Percentiles rank a stretch among this genome's conserved stretches.
Evolutionary conservation across 2,113 vertebrate genomes (phyloP).

Genomic region (Gila orcuttii): DNA sequence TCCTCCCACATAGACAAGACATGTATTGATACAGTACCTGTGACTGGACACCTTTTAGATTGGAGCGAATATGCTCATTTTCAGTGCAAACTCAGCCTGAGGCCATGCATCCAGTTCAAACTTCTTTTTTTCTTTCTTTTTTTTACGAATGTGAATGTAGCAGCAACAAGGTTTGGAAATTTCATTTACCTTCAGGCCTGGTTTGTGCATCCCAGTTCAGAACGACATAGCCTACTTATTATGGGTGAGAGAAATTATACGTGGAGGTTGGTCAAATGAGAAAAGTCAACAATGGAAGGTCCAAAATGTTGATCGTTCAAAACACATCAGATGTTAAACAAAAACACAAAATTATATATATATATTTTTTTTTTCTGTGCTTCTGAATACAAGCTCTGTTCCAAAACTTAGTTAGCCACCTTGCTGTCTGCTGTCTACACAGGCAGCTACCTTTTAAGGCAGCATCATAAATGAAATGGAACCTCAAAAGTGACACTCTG

Average conservation of each 20-base stretch:
- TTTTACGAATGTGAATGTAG: not conserved
- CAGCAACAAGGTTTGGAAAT: slow-evolving; percentile 27
- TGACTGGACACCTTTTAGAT: slow-evolving; percentile 26
- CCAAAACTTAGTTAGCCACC: not conserved
- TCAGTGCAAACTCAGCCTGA: not conserved
- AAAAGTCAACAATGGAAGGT: slow-evolving; percentile 36
- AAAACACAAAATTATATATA: slow-evolving; percentile 17
- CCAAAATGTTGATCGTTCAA: slow-evolving; percentile 3
- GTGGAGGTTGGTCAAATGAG: not conserved
- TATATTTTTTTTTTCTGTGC: not conserved
- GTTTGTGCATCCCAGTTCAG: slow-evolving; percentile 36
- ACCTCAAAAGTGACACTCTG: too few species aligned
- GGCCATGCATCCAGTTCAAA: not conserved
- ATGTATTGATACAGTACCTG: slow-evolving; percentile 13
- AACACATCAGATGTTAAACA: slow-evolving; percentile 25
- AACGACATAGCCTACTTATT: slow-evolving; percentile 42
- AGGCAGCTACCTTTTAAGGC: not conserved
- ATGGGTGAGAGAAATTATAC: slow-evolving; percentile 47
- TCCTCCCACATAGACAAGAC: slow-evolving; percentile 41
- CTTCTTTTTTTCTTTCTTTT: too few species aligned
- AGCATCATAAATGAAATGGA: not conserved
- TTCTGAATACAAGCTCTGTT: not conserved
- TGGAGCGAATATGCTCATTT: slow-evolving; percentile 14
- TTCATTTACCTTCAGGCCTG: slow-evolving; percentile 45
- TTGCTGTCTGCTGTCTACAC: not conserved